phyloP scores from a whole-genome alignment of 1,140 invertebrate genomes.

The Pemphigus obesinymphae region DNA sequence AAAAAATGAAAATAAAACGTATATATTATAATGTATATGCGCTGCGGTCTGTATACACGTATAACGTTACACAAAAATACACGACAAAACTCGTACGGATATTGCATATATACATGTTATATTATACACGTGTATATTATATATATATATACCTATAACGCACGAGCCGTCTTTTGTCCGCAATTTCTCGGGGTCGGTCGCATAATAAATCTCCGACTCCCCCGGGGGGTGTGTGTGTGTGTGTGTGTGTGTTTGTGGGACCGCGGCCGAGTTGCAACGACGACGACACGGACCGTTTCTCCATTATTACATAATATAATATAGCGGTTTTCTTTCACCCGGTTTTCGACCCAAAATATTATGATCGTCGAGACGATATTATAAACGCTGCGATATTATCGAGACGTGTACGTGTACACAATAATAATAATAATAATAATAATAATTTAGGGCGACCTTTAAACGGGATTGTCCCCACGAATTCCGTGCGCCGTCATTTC shows the following conservation, averaged over 20 bases:
- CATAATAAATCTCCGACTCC: constrained; percentile 21
- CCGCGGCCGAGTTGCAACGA: too few species aligned
- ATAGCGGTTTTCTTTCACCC: constrained; percentile 1
- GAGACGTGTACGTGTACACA: not conserved
- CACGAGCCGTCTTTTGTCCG: constrained; percentile 5
- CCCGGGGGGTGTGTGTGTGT: too few species aligned
- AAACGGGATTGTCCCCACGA: too few species aligned
- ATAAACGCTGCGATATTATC: too few species aligned
- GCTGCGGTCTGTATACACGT: too few species aligned
- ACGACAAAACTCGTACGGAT: too few species aligned
- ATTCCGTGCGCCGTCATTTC: too few species aligned
- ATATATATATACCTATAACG: not conserved
- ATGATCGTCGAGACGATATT: too few species aligned
- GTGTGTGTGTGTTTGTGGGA: too few species aligned
- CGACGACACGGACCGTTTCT: constrained; percentile 31
- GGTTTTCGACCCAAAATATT: constrained; percentile 8
- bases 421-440: not conserved
- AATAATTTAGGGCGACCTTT: too few species aligned
- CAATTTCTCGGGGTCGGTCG: constrained; percentile 19
- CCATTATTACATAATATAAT: too few species aligned
- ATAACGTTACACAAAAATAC: not conserved
- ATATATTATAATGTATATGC: too few species aligned
- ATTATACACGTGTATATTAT: not conserved
- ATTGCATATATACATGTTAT: not conserved
- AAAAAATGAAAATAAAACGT: not conserved